phyloP scores from a whole-genome alignment of 2,797 vertebrate genomes.

The Lophotriccus pileatus region DNA sequence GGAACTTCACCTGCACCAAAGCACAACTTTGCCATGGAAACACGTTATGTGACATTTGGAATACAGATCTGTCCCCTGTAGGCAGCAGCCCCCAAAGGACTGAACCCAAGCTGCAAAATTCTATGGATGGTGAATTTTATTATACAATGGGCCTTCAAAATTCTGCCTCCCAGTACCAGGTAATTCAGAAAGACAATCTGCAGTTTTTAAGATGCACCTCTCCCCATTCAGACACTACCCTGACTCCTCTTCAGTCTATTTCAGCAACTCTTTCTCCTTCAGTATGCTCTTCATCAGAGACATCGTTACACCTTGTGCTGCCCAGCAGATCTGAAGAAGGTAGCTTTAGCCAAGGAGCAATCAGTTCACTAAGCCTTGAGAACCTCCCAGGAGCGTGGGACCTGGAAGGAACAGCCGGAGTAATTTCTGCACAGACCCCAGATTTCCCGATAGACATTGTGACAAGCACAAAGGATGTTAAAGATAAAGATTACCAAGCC shows the following conservation, averaged over 20 bases:
- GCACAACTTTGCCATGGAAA: slow-evolving; percentile 69
- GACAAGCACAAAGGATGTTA: slow-evolving; percentile 69
- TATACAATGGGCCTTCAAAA: slow-evolving; percentile 60
- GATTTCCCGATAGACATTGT: slow-evolving; percentile 68
- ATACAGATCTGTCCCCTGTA: slow-evolving; percentile 65
- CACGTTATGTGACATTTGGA: slow-evolving; percentile 66
- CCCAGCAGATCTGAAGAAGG: slow-evolving; percentile 79
- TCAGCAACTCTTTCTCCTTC: slow-evolving; percentile 80
- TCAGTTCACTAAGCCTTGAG: slow-evolving; percentile 79
- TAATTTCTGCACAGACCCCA: slow-evolving; percentile 49
- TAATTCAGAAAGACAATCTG: slow-evolving; percentile 72
- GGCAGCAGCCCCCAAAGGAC: slow-evolving; percentile 73
- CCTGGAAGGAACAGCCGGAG: slow-evolving; percentile 38
- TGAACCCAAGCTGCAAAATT: slow-evolving; percentile 54
- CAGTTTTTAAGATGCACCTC: slow-evolving; percentile 74
- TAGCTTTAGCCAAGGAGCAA: slow-evolving; percentile 71
- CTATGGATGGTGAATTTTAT: slow-evolving; percentile 59
- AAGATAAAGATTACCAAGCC: slow-evolving; percentile 76
- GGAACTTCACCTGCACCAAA: slow-evolving; percentile 62
- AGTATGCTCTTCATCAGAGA: slow-evolving; percentile 75
- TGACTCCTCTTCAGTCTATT: slow-evolving; percentile 80
- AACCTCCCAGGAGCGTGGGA: slow-evolving; percentile 78
- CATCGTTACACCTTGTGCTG: slow-evolving; percentile 74
- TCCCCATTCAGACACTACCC: slow-evolving; percentile 71
- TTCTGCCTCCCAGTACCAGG: slow-evolving; percentile 72